A percentile compares a stretch with the other conserved stretches of the same genome.
Evolutionary conservation across 2,113 vertebrate species (phyloP).

Genomic region (Globicephala melas): DNA sequence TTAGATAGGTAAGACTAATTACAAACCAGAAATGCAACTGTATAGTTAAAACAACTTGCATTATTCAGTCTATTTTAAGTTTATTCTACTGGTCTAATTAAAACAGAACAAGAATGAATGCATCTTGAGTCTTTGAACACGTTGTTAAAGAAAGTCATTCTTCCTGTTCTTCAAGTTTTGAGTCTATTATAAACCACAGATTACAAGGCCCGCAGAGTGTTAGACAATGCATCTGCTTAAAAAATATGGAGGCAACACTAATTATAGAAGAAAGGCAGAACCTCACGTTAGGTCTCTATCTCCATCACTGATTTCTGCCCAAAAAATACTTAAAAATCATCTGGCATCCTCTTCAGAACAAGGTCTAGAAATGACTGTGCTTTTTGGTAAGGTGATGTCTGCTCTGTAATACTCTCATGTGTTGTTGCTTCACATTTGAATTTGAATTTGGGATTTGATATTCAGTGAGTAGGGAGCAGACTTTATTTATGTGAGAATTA

Average conservation of each 20-base stretch:
- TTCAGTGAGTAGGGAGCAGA: background rate
- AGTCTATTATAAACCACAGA: background rate
- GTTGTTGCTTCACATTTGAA: background rate
- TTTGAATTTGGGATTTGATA: background rate
- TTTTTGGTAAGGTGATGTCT: background rate
- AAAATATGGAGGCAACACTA: background rate
- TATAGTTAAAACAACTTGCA: background rate
- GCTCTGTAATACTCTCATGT: background rate
- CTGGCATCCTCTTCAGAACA: background rate
- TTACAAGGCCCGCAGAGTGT: background rate
- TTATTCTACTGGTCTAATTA: background rate
- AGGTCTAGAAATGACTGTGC: background rate
- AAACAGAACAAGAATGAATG: background rate
- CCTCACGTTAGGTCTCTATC: background rate
- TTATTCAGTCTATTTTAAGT: conserved; percentile 1
- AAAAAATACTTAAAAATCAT: background rate
- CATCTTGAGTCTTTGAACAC: background rate
- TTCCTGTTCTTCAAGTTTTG: conserved; percentile 15
- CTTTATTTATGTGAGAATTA: background rate
- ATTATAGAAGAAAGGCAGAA: background rate
- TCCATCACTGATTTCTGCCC: background rate
- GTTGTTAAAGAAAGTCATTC: background rate
- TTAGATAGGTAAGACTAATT: background rate
- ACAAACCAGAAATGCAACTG: background rate
- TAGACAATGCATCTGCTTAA: background rate